Conservation (phyloP, 2,797 vertebrate species). For the Argyrosomus regius region DNA sequence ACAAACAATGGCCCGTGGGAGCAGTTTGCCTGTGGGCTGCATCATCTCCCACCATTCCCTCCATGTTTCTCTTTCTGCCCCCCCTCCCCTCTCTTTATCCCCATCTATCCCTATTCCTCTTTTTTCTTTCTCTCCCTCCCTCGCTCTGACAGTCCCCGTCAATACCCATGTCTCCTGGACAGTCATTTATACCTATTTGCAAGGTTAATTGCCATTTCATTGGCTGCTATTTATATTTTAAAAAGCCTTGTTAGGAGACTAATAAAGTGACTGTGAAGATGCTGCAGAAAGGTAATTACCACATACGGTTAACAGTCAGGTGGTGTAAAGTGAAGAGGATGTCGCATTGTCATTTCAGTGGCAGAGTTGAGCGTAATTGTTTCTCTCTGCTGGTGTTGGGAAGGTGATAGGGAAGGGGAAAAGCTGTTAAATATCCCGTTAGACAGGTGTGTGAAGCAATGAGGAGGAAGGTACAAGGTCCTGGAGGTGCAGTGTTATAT, state of each 20-base stretch:
- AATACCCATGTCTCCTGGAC: slow-evolving; percentile 78
- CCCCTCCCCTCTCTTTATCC: slow-evolving; percentile 20
- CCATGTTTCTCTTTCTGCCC: slow-evolving; percentile 46
- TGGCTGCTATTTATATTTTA: slow-evolving; percentile 83
- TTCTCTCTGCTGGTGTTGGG: slow-evolving; percentile 68
- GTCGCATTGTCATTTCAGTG: slow-evolving; percentile 77
- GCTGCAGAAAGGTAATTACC: slow-evolving; percentile 84
- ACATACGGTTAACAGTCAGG: slow-evolving; percentile 79
- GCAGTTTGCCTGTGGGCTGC: slow-evolving; percentile 77
- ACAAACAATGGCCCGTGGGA: slow-evolving; percentile 85
- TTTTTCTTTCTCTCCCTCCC: slow-evolving; percentile 29
- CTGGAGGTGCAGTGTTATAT: slow-evolving; percentile 34
- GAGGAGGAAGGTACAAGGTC: slow-evolving; percentile 44
- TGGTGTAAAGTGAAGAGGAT: slow-evolving; percentile 75
- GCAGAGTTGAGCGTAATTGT: slow-evolving; percentile 77
- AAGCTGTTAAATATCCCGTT: slow-evolving; percentile 73
- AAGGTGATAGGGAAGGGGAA: slow-evolving; percentile 60
- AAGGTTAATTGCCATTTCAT: slow-evolving; percentile 88
- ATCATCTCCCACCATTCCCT: slow-evolving; percentile 65
- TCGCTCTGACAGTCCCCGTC: slow-evolving; percentile 67
- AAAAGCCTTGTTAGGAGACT: slow-evolving; percentile 83
- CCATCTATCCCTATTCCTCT: slow-evolving; percentile 30
- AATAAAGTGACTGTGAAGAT: slow-evolving; percentile 85
- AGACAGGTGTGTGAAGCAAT: slow-evolving; percentile 68
- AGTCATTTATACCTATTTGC: slow-evolving; percentile 84